These are phyloP conservation scores for Leptoclinus maculatus DNA, from an alignment of 2,797 vertebrate species.

Conservation along the genomic window DNA sequence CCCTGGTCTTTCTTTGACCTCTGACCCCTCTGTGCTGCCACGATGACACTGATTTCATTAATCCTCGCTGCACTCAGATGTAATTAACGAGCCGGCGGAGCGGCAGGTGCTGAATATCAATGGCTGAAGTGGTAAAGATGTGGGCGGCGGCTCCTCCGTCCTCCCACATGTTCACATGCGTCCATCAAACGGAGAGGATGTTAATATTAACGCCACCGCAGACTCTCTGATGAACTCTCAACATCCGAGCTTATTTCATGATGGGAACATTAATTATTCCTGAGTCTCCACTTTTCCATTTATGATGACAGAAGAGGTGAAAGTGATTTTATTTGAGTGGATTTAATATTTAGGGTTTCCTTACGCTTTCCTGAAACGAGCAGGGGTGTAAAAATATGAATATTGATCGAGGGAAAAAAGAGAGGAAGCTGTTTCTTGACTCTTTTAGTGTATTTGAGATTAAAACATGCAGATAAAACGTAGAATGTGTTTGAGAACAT, in stretches of 20 bases:
- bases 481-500: background rate
- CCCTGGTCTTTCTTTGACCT: constrained; percentile 57
- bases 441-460: background rate
- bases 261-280: constrained; percentile 24
- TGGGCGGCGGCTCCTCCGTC: constrained; percentile 36
- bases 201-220: constrained; percentile 5
- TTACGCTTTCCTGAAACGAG: background rate
- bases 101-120: constrained; percentile 63
- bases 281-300: constrained; percentile 9
- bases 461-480: background rate
- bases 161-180: constrained; percentile 40
- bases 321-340: constrained; percentile 7
- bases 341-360: constrained; percentile 4
- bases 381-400: background rate
- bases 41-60: constrained; percentile 68
- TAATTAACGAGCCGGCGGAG: constrained; percentile 63
- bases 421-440: background rate
- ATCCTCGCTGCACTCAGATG: constrained; percentile 49
- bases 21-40: constrained; percentile 42
- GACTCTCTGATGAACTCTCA: constrained; percentile 10
- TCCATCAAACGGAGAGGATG: constrained; percentile 32
- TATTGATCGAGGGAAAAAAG: background rate
- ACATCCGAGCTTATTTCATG: constrained; percentile 8
- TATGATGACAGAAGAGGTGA: constrained; percentile 3
- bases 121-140: constrained; percentile 16